A percentile compares a stretch with the other conserved stretches of the same genome.
Evolutionary conservation across 1,140 invertebrate species (phyloP).

Genomic region (Drosophila neocordata): DNA sequence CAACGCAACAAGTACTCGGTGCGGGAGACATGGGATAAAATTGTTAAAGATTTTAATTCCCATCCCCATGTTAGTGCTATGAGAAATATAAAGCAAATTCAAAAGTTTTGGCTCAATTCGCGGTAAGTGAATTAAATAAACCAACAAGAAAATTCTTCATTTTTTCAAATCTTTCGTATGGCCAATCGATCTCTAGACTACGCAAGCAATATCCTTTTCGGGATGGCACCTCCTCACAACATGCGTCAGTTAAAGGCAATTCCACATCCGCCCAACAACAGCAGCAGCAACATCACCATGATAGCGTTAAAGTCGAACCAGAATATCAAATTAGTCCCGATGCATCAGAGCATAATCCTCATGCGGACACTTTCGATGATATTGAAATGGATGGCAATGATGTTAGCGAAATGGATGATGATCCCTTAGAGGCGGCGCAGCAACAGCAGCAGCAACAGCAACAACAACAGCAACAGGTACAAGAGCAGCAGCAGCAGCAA

Average conservation of each 20-base stretch:
- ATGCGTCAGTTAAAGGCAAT: constrained; percentile 33
- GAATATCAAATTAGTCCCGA: constrained; percentile 75
- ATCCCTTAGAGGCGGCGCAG: constrained; percentile 61
- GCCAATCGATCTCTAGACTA: constrained; percentile 51
- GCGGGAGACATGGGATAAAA: constrained; percentile 80
- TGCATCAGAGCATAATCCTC: constrained; percentile 68
- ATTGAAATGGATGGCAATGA: constrained; percentile 77
- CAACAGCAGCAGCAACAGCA: constrained; percentile 50
- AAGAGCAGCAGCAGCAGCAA: constrained; percentile 45
- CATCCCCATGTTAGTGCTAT: constrained; percentile 69
- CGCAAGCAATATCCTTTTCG: constrained; percentile 80
- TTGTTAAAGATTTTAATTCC: constrained; percentile 77
- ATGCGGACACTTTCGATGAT: constrained; percentile 72
- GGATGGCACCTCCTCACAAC: constrained; percentile 46
- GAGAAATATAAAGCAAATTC: constrained; percentile 80
- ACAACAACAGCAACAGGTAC: constrained; percentile 51
- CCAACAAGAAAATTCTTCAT: no score
- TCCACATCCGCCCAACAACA: constrained; percentile 35
- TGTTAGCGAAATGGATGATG: constrained; percentile 71
- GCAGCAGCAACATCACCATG: constrained; percentile 60
- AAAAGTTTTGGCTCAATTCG: constrained; percentile 82
- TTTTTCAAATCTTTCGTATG: not conserved
- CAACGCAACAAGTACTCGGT: constrained; percentile 78
- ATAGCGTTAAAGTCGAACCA: constrained; percentile 70
- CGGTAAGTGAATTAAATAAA: constrained; percentile 45